Percentiles rank a stretch among this genome's conserved stretches.
These are phyloP conservation scores for Vanessa cardui DNA, from an alignment of 2,888 invertebrate genomes.

Conservation along the genomic window DNA sequence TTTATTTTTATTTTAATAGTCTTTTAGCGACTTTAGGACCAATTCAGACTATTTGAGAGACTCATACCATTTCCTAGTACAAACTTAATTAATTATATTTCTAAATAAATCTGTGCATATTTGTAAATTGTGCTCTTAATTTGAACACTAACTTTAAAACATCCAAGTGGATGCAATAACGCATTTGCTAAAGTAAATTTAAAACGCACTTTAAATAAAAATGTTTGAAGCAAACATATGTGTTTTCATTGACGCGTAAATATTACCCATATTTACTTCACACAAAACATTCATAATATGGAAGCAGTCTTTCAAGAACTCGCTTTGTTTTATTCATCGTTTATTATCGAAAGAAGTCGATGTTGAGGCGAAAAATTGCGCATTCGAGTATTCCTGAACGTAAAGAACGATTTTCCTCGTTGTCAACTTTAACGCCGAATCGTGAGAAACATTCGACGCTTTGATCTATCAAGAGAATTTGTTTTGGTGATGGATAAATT, in stretches of 20 bases:
- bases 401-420: not conserved
- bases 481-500: not conserved
- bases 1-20: no score
- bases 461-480: not conserved
- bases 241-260: not conserved
- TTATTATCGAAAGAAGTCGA: no score
- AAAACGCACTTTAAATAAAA: not conserved
- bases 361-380: constrained; percentile 5
- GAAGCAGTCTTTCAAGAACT: constrained; percentile 15
- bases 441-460: not conserved
- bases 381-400: constrained; percentile 1
- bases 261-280: not conserved
- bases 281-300: constrained; percentile 13
- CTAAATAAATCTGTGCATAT: no score
- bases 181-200: not conserved
- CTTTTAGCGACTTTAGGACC: no score
- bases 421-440: not conserved
- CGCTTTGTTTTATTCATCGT: constrained; percentile 23
- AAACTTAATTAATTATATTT: no score
- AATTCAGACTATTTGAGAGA: no score
- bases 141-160: no score
- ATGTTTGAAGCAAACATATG: not conserved
- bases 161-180: no score
- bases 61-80: no score
- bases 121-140: no score